Evolutionary conservation across 2,888 invertebrate genomes (phyloP).

Genomic region (Stramonita haemastoma): DNA sequence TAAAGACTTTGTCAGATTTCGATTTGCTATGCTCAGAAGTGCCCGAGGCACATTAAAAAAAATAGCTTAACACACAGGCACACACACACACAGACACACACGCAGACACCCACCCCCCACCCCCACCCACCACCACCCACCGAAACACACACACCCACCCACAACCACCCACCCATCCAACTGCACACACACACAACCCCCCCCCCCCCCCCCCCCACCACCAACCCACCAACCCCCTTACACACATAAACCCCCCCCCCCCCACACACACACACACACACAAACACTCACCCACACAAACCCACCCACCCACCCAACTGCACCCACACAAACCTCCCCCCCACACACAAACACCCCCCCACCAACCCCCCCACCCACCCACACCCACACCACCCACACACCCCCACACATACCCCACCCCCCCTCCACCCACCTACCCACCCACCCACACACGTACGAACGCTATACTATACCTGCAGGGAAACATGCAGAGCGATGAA

Average conservation of each 20-base stretch:
- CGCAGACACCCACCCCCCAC: no score
- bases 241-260: neutral
- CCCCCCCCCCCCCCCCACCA: neutral
- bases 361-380: neutral
- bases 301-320: neutral
- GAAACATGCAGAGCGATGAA: conserved; percentile 91
- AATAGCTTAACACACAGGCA: no score
- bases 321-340: neutral
- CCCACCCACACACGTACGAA: neutral
- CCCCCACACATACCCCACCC: neutral
- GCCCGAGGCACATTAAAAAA: no score
- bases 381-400: neutral
- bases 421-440: neutral
- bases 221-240: neutral
- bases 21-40: no score
- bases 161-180: neutral
- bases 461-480: conserved; percentile 83
- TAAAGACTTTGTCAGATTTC: no score
- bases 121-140: no score
- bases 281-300: neutral
- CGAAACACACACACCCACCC: neutral
- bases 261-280: neutral
- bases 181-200: neutral
- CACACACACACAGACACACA: no score
- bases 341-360: no score